Percentiles rank a stretch among this genome's conserved stretches.
phyloP scores from a whole-genome alignment of 2,113 vertebrate genomes.

The Speoplatyrhinus poulsoni region DNA sequence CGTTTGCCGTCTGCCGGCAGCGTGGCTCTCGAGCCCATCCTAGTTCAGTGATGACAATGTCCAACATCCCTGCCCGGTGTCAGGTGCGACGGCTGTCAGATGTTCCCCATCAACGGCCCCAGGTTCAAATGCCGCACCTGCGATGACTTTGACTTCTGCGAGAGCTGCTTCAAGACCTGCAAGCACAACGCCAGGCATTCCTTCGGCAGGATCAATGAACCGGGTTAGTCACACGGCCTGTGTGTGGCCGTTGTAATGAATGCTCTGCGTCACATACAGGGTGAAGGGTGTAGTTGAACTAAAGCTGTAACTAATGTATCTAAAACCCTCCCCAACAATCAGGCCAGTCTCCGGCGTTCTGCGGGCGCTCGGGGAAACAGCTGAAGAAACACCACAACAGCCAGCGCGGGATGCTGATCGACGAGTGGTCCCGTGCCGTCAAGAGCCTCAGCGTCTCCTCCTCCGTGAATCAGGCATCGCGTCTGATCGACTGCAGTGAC shows the following conservation, averaged over 20 bases:
- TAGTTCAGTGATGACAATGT: neutral
- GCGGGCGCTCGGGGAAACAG: conserved; percentile 94
- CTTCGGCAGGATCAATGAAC: conserved; percentile 96
- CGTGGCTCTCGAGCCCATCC: no score
- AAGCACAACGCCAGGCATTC: conserved; percentile 92
- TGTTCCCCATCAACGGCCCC: conserved; percentile 96
- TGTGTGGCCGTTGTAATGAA: neutral
- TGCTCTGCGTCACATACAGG: no score
- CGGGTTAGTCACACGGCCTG: conserved; percentile 72
- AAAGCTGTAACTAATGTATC: neutral
- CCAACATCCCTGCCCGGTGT: neutral
- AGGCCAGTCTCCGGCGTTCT: conserved; percentile 87
- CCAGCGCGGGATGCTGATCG: conserved; percentile 91
- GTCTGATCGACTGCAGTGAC: conserved; percentile 90
- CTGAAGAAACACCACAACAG: conserved; percentile 88
- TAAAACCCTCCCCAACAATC: neutral
- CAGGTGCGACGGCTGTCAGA: conserved; percentile 98
- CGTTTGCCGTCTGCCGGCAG: no score
- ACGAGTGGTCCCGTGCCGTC: conserved; percentile 95
- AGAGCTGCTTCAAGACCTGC: conserved; percentile 94
- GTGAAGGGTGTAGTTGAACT: neutral
- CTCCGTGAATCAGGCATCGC: conserved; percentile 90
- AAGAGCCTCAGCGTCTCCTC: conserved; percentile 93
- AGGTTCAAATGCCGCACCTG: conserved; percentile 97
- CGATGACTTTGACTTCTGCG: conserved; percentile 98